phyloP scores from a whole-genome alignment of 2,113 vertebrate species.

The Brachirus orientalis region DNA sequence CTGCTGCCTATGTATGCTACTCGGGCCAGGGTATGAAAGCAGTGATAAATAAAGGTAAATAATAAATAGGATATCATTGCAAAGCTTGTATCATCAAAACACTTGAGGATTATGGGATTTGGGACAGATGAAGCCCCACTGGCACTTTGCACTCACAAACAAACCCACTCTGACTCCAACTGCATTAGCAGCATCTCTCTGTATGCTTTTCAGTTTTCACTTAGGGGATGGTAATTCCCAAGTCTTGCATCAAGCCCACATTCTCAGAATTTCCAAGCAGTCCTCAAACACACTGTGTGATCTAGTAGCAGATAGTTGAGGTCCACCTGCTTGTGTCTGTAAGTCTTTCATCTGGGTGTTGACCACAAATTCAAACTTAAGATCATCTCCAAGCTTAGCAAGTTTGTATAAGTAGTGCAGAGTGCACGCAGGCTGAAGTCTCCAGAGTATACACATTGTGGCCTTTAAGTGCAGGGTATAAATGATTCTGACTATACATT shows the following conservation, averaged over 20 bases:
- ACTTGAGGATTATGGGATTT: constrained; percentile 4
- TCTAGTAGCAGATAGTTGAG: background rate
- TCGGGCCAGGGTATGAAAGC: background rate
- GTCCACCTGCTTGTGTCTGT: background rate
- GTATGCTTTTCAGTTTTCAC: background rate
- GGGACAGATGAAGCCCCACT: background rate
- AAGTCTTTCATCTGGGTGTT: background rate
- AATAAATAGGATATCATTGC: constrained; percentile 16
- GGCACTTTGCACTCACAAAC: constrained; percentile 5
- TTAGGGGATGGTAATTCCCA: background rate
- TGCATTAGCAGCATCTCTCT: background rate
- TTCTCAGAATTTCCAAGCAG: constrained; percentile 4
- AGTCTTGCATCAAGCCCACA: background rate
- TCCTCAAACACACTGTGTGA: background rate
- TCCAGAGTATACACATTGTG: background rate
- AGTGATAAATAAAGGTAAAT: constrained; percentile 11
- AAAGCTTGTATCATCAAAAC: constrained; percentile 11
- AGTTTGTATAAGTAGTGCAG: background rate
- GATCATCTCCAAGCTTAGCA: background rate
- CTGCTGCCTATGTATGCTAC: constrained; percentile 13
- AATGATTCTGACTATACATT: background rate
- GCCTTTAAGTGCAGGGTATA: background rate
- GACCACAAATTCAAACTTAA: background rate
- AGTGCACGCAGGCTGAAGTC: no score
- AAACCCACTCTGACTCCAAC: background rate